These are phyloP conservation scores for Cataglyphis albicans DNA, from an alignment of 2,888 invertebrate genomes.

Conservation along the genomic window DNA sequence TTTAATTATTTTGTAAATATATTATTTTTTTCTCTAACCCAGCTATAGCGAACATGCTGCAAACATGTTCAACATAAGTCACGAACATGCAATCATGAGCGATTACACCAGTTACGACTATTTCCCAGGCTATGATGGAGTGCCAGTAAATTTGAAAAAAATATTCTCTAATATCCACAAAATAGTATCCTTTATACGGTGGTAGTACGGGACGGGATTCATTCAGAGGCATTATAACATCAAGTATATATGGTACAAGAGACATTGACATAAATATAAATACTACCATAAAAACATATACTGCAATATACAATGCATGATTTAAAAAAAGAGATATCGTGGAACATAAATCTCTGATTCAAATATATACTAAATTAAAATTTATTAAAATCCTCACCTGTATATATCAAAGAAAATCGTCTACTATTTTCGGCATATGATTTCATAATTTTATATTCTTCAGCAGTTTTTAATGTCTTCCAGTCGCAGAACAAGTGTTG, in stretches of 20 bases:
- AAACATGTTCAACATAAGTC: slow-evolving; percentile 17
- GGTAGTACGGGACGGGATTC: slow-evolving; percentile 9
- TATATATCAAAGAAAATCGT: slow-evolving; percentile 27
- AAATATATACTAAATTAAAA: background rate
- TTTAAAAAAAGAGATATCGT: no score
- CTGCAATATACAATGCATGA: slow-evolving; percentile 4
- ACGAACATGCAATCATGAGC: slow-evolving; percentile 28
- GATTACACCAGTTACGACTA: slow-evolving; percentile 3
- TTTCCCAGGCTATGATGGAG: background rate
- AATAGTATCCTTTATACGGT: slow-evolving; percentile 23
- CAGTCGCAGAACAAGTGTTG: slow-evolving; percentile 9
- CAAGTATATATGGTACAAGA: background rate
- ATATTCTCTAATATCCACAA: slow-evolving; percentile 16
- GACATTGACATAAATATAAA: slow-evolving; percentile 1
- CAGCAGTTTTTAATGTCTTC: background rate
- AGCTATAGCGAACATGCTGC: slow-evolving; percentile 24
- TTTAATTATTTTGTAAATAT: background rate
- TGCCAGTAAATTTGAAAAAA: slow-evolving; percentile 23
- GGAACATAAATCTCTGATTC: background rate
- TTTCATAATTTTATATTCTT: slow-evolving; percentile 32
- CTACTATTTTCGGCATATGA: slow-evolving; percentile 7
- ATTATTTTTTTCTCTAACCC: slow-evolving; percentile 19
- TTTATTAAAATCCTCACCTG: background rate
- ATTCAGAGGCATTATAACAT: slow-evolving; percentile 30
- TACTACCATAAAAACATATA: background rate